Percentiles rank a stretch among this genome's conserved stretches.
Conservation (phyloP, 2,113 vertebrate species). For the Callipepla californica region DNA sequence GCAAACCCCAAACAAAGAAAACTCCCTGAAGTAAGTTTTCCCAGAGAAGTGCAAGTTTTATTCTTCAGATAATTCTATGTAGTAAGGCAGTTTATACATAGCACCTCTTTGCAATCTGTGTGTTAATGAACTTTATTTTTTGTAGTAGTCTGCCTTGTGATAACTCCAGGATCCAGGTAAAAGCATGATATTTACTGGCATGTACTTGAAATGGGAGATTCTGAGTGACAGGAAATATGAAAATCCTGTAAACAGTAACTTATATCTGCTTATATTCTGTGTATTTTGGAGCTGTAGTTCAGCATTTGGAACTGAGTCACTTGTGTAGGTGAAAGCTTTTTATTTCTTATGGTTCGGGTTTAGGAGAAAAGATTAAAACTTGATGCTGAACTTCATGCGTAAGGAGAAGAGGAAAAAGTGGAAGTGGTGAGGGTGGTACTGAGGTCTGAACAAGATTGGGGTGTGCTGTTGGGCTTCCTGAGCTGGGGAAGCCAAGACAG, state of each 20-base stretch:
- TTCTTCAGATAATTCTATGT: neutral
- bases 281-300: neutral
- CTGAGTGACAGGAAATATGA: neutral
- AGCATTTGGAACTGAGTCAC: neutral
- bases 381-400: neutral
- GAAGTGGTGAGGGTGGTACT: constrained; percentile 8
- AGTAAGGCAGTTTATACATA: neutral
- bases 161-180: neutral
- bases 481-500: constrained; percentile 20
- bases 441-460: constrained; percentile 1
- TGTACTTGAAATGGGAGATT: neutral
- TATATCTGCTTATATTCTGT: neutral
- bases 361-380: neutral
- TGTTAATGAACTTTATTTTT: neutral
- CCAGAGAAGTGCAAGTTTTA: neutral
- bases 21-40: neutral
- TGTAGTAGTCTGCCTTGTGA: rapidly evolving
- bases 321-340: neutral
- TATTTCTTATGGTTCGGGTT: neutral
- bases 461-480: constrained; percentile 51
- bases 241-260: neutral
- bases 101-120: neutral
- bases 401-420: constrained; percentile 53
- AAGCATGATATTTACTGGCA: neutral
- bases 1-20: neutral